Evolutionary conservation across 2,888 invertebrate genomes (phyloP).

Genomic region (Drosophila putrida): DNA sequence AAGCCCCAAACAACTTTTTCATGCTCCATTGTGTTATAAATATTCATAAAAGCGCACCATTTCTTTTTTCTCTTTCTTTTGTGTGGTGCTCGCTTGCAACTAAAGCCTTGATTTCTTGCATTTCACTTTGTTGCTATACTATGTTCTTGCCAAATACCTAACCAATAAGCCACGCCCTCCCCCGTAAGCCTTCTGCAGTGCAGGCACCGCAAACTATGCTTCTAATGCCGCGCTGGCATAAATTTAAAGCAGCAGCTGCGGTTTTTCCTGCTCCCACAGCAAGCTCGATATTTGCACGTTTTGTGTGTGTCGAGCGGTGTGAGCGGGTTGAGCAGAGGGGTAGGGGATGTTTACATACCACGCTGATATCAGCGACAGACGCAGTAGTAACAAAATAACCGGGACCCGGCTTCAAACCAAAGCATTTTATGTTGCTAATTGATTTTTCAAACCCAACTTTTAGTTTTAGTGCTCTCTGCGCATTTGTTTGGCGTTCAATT

Average conservation of each 20-base stretch:
- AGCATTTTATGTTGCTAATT: slow-evolving; percentile 75
- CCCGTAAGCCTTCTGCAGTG: slow-evolving; percentile 45
- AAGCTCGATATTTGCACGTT: slow-evolving; percentile 43
- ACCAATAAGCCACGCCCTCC: slow-evolving; percentile 61
- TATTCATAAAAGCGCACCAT: slow-evolving; percentile 72
- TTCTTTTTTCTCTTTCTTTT: slow-evolving; percentile 35
- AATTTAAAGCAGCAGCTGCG: slow-evolving; percentile 79
- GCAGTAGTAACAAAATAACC: slow-evolving; percentile 30
- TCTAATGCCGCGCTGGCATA: slow-evolving; percentile 77
- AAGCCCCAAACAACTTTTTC: slow-evolving; percentile 68
- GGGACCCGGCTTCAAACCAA: slow-evolving; percentile 57
- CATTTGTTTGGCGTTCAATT: slow-evolving; percentile 78
- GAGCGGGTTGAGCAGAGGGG: not conserved
- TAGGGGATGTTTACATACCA: slow-evolving; percentile 42
- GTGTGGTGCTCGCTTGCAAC: slow-evolving; percentile 47
- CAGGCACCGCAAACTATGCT: slow-evolving; percentile 73
- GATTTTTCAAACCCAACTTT: slow-evolving; percentile 67
- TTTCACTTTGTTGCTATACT: slow-evolving; percentile 53
- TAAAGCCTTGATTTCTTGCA: slow-evolving; percentile 77
- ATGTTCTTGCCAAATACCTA: slow-evolving; percentile 61
- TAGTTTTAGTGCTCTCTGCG: slow-evolving; percentile 38
- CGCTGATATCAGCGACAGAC: slow-evolving; percentile 39
- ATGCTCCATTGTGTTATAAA: slow-evolving; percentile 80
- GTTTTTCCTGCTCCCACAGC: slow-evolving; percentile 62
- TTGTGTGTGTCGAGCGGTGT: not conserved